phyloP scores from a whole-genome alignment of 2,888 invertebrate genomes.

The Busseola fusca region DNA sequence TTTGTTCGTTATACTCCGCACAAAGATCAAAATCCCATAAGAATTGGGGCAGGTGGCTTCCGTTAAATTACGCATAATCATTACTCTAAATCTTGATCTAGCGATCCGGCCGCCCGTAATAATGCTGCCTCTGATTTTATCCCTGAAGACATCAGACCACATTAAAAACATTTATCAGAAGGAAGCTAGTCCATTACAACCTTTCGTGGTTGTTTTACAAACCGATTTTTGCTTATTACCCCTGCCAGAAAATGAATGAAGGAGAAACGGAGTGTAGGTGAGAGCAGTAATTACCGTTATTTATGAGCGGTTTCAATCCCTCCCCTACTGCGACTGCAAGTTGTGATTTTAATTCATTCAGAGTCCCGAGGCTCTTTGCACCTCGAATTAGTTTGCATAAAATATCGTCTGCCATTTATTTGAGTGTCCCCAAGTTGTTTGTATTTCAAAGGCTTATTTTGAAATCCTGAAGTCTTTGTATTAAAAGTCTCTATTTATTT shows the following conservation, averaged over 20 bases:
- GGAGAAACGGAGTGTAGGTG: slow-evolving; percentile 63
- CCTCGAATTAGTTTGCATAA: slow-evolving; percentile 86
- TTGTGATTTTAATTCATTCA: slow-evolving; percentile 87
- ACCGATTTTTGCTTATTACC: slow-evolving; percentile 66
- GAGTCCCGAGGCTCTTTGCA: slow-evolving; percentile 83
- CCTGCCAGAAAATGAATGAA: slow-evolving; percentile 72
- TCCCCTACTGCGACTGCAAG: slow-evolving; percentile 81
- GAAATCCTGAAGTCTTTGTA: slow-evolving; percentile 57
- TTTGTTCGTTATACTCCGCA: slow-evolving; percentile 56
- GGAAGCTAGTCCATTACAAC: slow-evolving; percentile 61
- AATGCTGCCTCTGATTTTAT: slow-evolving; percentile 65
- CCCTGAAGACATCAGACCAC: slow-evolving; percentile 68
- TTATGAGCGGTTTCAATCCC: slow-evolving; percentile 85
- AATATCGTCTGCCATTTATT: slow-evolving; percentile 83
- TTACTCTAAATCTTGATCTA: slow-evolving; percentile 68
- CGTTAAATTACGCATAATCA: slow-evolving; percentile 71
- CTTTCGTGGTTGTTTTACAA: slow-evolving; percentile 67
- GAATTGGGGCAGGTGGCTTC: slow-evolving; percentile 56
- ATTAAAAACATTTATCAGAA: slow-evolving; percentile 69
- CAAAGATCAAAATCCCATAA: slow-evolving; percentile 63
- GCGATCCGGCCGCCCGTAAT: slow-evolving; percentile 61
- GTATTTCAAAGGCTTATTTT: slow-evolving; percentile 74
- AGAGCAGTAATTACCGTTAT: slow-evolving; percentile 84
- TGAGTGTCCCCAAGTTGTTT: slow-evolving; percentile 73
- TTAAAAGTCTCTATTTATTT: slow-evolving; percentile 47